Evolutionary conservation across 2,888 invertebrate species (phyloP).

Genomic region (Drosophila macrothrix): DNA sequence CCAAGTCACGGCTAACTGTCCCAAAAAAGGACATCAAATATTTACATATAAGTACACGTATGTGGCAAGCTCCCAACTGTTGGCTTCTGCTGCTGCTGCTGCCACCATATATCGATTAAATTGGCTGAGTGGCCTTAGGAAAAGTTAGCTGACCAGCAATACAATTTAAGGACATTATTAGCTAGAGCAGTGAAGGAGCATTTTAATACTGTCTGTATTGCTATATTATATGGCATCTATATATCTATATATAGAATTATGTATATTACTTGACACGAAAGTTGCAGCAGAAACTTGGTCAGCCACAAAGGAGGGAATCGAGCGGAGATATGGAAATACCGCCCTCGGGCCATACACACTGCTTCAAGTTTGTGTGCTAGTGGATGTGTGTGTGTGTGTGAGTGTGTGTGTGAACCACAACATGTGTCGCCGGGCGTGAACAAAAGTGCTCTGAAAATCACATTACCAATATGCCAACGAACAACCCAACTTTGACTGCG

Average conservation of each 20-base stretch:
- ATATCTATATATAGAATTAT: constrained; percentile 2
- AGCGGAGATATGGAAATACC: constrained; percentile 59
- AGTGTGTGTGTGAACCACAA: constrained; percentile 71
- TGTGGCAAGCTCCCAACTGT: constrained; percentile 46
- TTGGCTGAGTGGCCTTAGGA: constrained; percentile 37
- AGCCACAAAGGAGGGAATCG: constrained; percentile 21
- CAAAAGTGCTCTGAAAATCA: constrained; percentile 77
- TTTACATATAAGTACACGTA: constrained; percentile 37
- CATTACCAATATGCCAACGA: constrained; percentile 67
- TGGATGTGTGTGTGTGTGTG: constrained; percentile 33
- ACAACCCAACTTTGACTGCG: constrained; percentile 39
- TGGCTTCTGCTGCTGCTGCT: constrained; percentile 36
- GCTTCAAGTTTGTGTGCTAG: constrained; percentile 27
- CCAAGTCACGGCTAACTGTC: constrained; percentile 44
- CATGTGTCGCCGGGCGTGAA: constrained; percentile 76
- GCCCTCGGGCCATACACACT: constrained; percentile 57
- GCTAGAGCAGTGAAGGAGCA: constrained; percentile 42
- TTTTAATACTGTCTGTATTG: constrained; percentile 46
- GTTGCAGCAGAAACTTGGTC: constrained; percentile 51
- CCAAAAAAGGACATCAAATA: constrained; percentile 60
- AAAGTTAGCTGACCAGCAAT: constrained; percentile 57
- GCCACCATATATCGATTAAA: constrained; percentile 67
- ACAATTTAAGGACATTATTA: constrained; percentile 66
- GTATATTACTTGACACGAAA: constrained; percentile 32
- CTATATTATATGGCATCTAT: constrained; percentile 4